Base-by-base conservation (phyloP, 2,888 invertebrate genomes). In the Agrotis clavis region DNA sequence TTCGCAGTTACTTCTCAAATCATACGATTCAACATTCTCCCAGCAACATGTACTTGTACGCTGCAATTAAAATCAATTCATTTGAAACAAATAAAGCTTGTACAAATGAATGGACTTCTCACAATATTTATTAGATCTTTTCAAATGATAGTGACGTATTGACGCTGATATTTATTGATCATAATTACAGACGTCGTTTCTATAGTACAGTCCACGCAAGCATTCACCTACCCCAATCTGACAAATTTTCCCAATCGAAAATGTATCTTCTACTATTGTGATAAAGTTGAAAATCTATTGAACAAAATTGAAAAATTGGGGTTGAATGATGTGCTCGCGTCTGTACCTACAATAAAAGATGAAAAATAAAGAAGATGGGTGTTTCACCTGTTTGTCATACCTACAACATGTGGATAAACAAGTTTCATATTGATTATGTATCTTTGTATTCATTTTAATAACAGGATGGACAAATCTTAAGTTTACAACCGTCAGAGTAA, bases 91-190 rank as follows among this genome's bases (percentile, higher is more conserved):
- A 75, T 57, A 63, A 62, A 59, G 18, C 13, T 19, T 41, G 2
- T 41, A 63, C 47, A 65, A 62, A 41, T 59, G n/a, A 71, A 71
- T 72, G 35, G 60, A 72, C 14, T 64, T 62, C 64, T 77, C 67
- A 61, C 64, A 56, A 65, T 81, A 74, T 65, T 56, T 81, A 72
- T 73, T 77, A 57, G 65, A 79, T 76, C 47, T 53, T 69, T 76
- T 71, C 63, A 48, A 51, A 60, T 45, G 82, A 83, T 84, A 69
- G 60, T 77, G 67, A 77, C 53, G 57, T 74, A 79, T 77, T 66
- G 74, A 71, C 71, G 56, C 51, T 67, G 62, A 21, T 70, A 84
- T 84, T 83, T 84, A 83, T 84, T 79, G 82, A 50, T 63, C 18
- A 64, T 83, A 83, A 84, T 84, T 82, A 82, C 71, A 74, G 54